Evolutionary conservation across 2,888 invertebrate genomes (phyloP).

Genomic region (Ophion slaviceki): DNA sequence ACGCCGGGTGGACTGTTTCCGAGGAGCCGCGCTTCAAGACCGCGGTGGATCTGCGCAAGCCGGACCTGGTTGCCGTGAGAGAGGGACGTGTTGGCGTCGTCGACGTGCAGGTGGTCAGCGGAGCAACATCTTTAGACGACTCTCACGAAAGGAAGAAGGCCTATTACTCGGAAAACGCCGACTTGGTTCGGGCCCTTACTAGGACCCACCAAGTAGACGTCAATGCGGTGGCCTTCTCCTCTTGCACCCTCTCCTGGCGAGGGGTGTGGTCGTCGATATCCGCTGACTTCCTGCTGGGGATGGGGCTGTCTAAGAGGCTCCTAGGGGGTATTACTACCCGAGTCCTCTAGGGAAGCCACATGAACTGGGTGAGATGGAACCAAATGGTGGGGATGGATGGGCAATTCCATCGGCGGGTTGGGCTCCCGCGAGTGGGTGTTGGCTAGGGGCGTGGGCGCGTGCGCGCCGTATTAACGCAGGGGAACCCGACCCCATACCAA

Average conservation of each 20-base stretch:
- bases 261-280: no score
- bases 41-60: slow-evolving; percentile 51
- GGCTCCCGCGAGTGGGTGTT: no score
- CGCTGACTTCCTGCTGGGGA: no score
- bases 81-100: slow-evolving; percentile 24
- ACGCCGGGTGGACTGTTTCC: slow-evolving; percentile 72
- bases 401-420: background rate
- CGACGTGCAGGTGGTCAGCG: slow-evolving; percentile 64
- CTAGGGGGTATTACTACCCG: slow-evolving; percentile 70
- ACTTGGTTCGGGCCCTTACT: slow-evolving; percentile 28
- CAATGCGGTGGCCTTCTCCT: slow-evolving; percentile 33
- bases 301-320: no score
- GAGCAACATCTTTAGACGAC: slow-evolving; percentile 44
- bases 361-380: slow-evolving; percentile 61
- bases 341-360: slow-evolving; percentile 60
- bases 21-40: slow-evolving; percentile 72
- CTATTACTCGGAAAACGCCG: slow-evolving; percentile 51
- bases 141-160: slow-evolving; percentile 48
- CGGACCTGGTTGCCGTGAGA: slow-evolving; percentile 56
- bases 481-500: no score
- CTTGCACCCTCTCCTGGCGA: slow-evolving; percentile 64
- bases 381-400: slow-evolving; percentile 40
- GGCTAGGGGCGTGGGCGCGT: no score
- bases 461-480: no score
- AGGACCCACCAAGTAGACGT: slow-evolving; percentile 49